Base-by-base conservation (phyloP, 2,797 vertebrate species). In the Naso thynnoides region DNA sequence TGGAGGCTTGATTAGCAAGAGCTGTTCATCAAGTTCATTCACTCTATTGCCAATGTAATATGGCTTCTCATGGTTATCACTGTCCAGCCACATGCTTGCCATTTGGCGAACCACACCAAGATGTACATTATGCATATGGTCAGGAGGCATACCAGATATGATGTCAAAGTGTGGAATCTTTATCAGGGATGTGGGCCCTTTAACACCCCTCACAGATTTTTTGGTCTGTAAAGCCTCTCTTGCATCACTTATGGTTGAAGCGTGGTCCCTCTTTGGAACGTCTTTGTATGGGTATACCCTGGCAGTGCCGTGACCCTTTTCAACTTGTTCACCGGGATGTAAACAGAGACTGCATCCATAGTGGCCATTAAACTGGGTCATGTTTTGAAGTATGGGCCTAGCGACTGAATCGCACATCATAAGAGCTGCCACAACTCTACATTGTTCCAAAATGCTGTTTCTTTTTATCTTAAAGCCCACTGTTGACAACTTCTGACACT, bases 41-140 rank as follows among this genome's bases (percentile, higher is more conserved):
- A 70, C 48, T n/a, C 38, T 15, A 33, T 53, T 70, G 4, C 38
- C 57, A 38, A 57, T 57, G 10, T 79, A 82, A 18, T 78, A 80
- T 74, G 80, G 73, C 6, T 83, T 21, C 48, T 68, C 52, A 45
- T 83, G 73, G 57, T 86, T 21, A 6, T 86, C 70, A 77, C 70
- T 83, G 10, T 82, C 66, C 57, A 83, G 56, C 80, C 77, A 82
- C 66, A 83, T 67, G 47, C 62, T 80, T 79, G 79, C 8, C 69
- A 85, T 79, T 76, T 85, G 76, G 6, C 47, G 16, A 70, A 82
- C 76, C 1, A 82, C 49, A n/a, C 77, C 80, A 76, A 85, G 79
- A 82, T 82, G 76, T 67, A 85, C 4, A 70, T 82, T 77, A 52
- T 82, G 76, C 83, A 82, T 85, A 55, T 77, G 75, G 48, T 81